Base-by-base conservation (phyloP, 2,113 vertebrate genomes). In the Scomber japonicus region DNA sequence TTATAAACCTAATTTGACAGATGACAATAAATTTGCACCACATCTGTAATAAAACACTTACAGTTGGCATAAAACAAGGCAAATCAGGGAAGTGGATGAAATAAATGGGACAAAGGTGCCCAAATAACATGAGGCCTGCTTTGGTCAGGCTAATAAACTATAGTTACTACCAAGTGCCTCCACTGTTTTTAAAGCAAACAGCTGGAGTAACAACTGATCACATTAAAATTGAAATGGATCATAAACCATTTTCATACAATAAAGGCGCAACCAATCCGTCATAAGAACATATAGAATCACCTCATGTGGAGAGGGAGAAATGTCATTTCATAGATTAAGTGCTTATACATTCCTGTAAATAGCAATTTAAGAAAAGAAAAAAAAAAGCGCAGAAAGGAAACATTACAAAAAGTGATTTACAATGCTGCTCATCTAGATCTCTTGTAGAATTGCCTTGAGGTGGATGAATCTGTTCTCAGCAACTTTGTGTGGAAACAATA, bases 141-240 rank as follows among this genome's bases (percentile, higher is more conserved):
- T 50, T 1, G 12, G 65, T 55, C 71, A 70, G 59, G 53, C 59
- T 53, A 83, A 82, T 89, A 85, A 91, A 92, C 56, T 55, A 75
- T 66, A 78, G 71, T 76, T 81, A 89, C 35, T 49, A 75, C 83
- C 69, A 46, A 73, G 70, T 13, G 63, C 55, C 57, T 80, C 65
- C 74, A 9, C 40, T 84, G 63, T 85, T 88, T 87, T 80, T 59
- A 86, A 57, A 87, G 83, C 73, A 90, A 82, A 86, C 74, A 88
- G 67, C 27, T 16, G 31, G 65, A 24, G 62, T 30, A 87, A 83
- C 82, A 78, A 84, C n/a, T 83, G 71, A 88, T 78, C 66, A 77
- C 82, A 88, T 78, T 90, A 84, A 79, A 87, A 61, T 0, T 80
- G 72, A 86, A 85, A 81, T 56, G 51, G 60, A 72, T 67, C 63